These are phyloP conservation scores for Ciconia maguari DNA, from an alignment of 2,113 vertebrate species.

Conservation along the genomic window DNA sequence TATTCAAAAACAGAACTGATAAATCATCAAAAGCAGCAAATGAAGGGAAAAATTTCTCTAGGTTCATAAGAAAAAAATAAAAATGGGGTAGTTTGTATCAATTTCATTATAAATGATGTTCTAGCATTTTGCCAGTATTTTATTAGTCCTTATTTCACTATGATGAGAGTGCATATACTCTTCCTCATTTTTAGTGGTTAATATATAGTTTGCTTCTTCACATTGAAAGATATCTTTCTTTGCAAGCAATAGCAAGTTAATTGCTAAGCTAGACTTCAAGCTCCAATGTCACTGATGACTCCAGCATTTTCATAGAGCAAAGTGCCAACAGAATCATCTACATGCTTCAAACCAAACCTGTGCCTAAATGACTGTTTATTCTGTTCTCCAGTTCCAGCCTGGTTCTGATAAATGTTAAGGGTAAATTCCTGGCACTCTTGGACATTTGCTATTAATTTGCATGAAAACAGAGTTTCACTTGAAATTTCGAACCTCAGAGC, in stretches of 20 bases:
- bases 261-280: not conserved
- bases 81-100: not conserved
- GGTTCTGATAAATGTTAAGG: not conserved
- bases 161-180: not conserved
- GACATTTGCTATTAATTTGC: not conserved
- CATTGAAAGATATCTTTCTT: not conserved
- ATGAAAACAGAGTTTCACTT: not conserved
- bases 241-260: not conserved
- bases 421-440: not conserved
- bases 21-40: constrained; percentile 32
- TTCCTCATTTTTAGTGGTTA: not conserved
- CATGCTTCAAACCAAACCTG: not conserved
- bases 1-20: not conserved
- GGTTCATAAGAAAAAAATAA: not conserved
- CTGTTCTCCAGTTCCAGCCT: rapidly evolving
- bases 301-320: not conserved
- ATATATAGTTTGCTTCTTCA: not conserved
- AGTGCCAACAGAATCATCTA: not conserved
- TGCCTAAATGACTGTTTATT: not conserved
- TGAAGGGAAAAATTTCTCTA: not conserved
- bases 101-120: not conserved
- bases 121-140: not conserved
- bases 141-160: not conserved
- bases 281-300: not conserved
- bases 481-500: not conserved